These are phyloP conservation scores for Polyommatus iphigenia DNA, from an alignment of 2,888 invertebrate genomes.

Conservation along the genomic window DNA sequence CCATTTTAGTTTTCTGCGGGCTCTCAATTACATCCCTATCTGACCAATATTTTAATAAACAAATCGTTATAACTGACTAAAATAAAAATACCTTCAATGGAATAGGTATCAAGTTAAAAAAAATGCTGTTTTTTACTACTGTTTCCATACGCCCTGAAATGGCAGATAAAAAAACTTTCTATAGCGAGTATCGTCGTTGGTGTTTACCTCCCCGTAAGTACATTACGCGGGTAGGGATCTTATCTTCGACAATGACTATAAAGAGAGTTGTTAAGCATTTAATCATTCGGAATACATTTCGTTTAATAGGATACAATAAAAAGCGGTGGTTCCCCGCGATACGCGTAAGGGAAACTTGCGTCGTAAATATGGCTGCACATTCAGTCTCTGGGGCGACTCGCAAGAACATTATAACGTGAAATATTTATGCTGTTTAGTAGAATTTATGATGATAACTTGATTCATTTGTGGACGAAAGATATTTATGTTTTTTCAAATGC, in stretches of 20 bases:
- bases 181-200: not conserved
- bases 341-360: constrained; percentile 21
- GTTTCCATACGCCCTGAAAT: too few relatives aligned
- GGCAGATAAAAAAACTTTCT: not conserved
- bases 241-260: not conserved
- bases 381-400: constrained; percentile 25
- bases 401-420: constrained; percentile 22
- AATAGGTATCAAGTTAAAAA: too few relatives aligned
- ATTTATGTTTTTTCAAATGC: not conserved
- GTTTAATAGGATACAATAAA: constrained; percentile 21
- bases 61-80: too few relatives aligned
- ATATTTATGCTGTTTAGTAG: constrained; percentile 27
- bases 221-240: not conserved
- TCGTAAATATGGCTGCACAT: constrained; percentile 24
- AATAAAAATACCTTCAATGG: too few relatives aligned
- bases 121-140: too few relatives aligned
- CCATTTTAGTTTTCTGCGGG: too few relatives aligned
- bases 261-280: constrained; percentile 1
- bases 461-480: constrained; percentile 14
- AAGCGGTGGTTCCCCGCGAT: constrained; percentile 6
- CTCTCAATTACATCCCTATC: too few relatives aligned
- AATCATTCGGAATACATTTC: constrained; percentile 12
- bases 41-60: too few relatives aligned
- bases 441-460: constrained; percentile 16
- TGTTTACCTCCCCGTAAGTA: not conserved